phyloP scores from a whole-genome alignment of 2,888 invertebrate genomes.

The Caenorhabditis afra region DNA sequence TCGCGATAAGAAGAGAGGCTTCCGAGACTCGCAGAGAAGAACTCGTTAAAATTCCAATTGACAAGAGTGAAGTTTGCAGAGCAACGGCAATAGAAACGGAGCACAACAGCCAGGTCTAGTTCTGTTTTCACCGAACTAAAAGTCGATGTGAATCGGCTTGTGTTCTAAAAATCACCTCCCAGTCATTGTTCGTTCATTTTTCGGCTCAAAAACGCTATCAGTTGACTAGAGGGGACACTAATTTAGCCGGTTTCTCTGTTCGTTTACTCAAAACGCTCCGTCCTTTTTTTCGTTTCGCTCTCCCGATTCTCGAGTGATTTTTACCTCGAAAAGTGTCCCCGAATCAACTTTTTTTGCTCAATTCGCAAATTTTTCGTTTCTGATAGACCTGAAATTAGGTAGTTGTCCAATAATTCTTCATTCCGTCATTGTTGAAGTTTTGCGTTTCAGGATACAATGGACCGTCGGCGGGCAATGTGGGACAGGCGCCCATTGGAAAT shows the following conservation, averaged over 20 bases:
- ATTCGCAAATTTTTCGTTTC: too few relatives aligned
- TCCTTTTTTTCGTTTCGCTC: neutral
- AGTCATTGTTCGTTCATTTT: neutral
- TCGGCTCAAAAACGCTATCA: neutral
- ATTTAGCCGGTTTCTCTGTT: neutral
- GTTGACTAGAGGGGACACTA: constrained; percentile 1
- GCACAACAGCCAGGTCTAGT: constrained; percentile 66
- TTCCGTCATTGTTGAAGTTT: constrained; percentile 3
- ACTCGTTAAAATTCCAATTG: constrained; percentile 1
- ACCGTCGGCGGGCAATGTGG: constrained; percentile 57
- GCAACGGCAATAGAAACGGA: constrained; percentile 66
- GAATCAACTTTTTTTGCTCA: neutral
- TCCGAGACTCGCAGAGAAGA: too few relatives aligned
- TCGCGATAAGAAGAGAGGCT: too few relatives aligned
- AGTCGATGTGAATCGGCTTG: neutral
- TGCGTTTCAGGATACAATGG: constrained; percentile 56
- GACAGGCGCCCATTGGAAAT: constrained; percentile 43
- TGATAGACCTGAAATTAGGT: neutral
- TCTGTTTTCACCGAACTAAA: constrained; percentile 40
- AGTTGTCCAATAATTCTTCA: neutral
- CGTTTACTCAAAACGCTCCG: neutral
- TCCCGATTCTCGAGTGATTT: too few relatives aligned
- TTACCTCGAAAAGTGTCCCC: neutral
- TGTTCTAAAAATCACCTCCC: neutral
- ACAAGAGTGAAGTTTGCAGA: constrained; percentile 61